Base-by-base conservation (phyloP, 2,888 invertebrate genomes). In the Drosophila basisetae region DNA sequence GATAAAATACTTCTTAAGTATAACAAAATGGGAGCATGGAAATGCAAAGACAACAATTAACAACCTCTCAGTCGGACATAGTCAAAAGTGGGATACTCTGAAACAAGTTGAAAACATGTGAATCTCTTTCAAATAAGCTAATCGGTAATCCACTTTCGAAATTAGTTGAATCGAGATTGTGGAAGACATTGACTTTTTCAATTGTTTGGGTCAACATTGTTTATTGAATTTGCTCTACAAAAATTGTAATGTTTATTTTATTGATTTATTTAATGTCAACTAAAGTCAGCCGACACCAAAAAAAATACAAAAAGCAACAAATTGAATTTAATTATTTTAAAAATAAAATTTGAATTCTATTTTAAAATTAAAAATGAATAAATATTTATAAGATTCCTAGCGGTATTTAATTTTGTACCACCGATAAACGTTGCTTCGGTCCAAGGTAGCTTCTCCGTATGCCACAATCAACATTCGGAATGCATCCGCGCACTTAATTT, bases 1-100 rank as follows among this genome's bases (percentile, higher is more conserved):
- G 31, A 4, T 35, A 47, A 78, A 56, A 74, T 49, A 72, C 56
- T 63, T 55, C 4, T 10, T 4, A 65, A 77, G 61, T 76, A 66
- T 66, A 35, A 43, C 70, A 55, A 35, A 64, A 72, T 16, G 16
- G 11, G 43, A 43, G n/a, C 47, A 25, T 4, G 25, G 25, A 4
- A 47, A 16, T 16, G 16, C 16, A 16, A 41, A 25, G 9, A 25
- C 47, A 25, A 7, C 16, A 47, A 47, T 25, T 47, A 25, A 47
- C 13, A 47, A 22, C 5, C 22, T 5, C 9, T 11, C 22, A 22
- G 22, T 22, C 43, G 43, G 5, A 22, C 1, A n/a, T n/a, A n/a
- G n/a, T 0, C 10, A 6, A 43, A 10, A 43, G 13, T 43, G 22
- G 43, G 13, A 7, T 13, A 3, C 22, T 22, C 22, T 16, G 7